Percentiles rank a stretch among this genome's conserved stretches.
phyloP scores from a whole-genome alignment of 2,888 invertebrate species.

The Allophyes oxyacanthae region DNA sequence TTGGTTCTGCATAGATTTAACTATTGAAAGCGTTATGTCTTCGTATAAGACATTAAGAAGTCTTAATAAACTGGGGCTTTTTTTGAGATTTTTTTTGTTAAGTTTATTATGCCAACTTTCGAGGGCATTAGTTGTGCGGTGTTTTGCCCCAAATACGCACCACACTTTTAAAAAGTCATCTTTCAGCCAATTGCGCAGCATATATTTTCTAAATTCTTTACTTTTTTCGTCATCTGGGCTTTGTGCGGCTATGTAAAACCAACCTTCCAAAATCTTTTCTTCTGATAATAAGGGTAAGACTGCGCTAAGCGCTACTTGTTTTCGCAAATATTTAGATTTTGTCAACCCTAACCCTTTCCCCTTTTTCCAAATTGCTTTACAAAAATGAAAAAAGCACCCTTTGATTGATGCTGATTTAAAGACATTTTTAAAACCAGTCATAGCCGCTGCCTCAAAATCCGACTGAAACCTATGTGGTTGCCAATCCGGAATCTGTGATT shows the following conservation, averaged over 20 bases:
- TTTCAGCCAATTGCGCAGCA: conserved; percentile 31
- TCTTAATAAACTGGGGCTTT: too few species aligned
- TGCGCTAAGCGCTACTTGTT: conserved; percentile 32
- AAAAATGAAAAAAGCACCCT: conserved; percentile 32
- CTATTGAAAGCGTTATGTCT: too few species aligned
- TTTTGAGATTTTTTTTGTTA: conserved; percentile 24
- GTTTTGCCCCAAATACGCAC: conserved; percentile 30
- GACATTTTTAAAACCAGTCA: too few species aligned
- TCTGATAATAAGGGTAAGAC: conserved; percentile 27
- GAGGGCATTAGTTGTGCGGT: conserved; percentile 27
- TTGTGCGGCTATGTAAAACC: conserved; percentile 30
- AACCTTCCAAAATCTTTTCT: conserved; percentile 26
- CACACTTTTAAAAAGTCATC: conserved; percentile 25
- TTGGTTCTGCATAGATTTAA: too few species aligned
- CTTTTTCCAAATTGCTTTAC: too few species aligned
- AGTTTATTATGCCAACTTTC: conserved; percentile 36
- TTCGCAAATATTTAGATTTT: too few species aligned
- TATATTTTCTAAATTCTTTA: too few species aligned
- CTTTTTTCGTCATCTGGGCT: conserved; percentile 27
- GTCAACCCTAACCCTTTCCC: conserved; percentile 22
- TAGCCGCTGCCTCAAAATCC: too few species aligned
- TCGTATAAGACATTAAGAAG: too few species aligned
- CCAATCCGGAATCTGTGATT: too few species aligned
- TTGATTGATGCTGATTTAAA: too few species aligned
- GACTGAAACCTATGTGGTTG: too few species aligned